Evolutionary conservation across 2,888 invertebrate genomes (phyloP).

Genomic region (Mayetiola destructor): DNA sequence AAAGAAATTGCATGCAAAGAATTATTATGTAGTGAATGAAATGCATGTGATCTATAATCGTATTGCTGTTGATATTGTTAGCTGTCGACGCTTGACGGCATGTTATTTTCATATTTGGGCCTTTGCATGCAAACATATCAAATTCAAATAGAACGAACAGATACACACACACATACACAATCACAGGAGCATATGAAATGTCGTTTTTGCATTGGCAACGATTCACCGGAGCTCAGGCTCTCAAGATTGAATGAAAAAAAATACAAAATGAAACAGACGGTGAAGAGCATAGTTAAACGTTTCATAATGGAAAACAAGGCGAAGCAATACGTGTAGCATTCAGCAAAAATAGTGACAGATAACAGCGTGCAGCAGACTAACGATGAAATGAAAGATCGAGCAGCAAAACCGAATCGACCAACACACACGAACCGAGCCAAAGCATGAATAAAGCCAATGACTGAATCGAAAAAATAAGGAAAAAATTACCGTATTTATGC

Average conservation of each 20-base stretch:
- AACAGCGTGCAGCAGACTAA: slow-evolving; percentile 6
- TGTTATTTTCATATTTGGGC: slow-evolving; percentile 10
- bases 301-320: background rate
- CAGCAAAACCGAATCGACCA: no score
- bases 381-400: slow-evolving; percentile 2
- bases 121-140: slow-evolving; percentile 6
- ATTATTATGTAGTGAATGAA: background rate
- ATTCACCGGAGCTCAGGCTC: background rate
- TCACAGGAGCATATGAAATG: no score
- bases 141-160: background rate
- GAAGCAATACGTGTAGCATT: background rate
- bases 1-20: background rate
- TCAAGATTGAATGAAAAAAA: background rate
- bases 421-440: no score
- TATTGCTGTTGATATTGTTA: slow-evolving; percentile 10
- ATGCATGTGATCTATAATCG: slow-evolving; percentile 13
- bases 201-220: no score
- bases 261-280: background rate
- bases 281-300: no score
- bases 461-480: background rate
- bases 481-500: background rate
- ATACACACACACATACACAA: no score
- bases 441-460: no score
- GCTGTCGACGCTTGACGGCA: slow-evolving; percentile 11
- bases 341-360: slow-evolving; percentile 7